A percentile compares a stretch with the other conserved stretches of the same genome.
Evolutionary conservation across 2,113 vertebrate species (phyloP).

Genomic region (Oncorhynchus masou): DNA sequence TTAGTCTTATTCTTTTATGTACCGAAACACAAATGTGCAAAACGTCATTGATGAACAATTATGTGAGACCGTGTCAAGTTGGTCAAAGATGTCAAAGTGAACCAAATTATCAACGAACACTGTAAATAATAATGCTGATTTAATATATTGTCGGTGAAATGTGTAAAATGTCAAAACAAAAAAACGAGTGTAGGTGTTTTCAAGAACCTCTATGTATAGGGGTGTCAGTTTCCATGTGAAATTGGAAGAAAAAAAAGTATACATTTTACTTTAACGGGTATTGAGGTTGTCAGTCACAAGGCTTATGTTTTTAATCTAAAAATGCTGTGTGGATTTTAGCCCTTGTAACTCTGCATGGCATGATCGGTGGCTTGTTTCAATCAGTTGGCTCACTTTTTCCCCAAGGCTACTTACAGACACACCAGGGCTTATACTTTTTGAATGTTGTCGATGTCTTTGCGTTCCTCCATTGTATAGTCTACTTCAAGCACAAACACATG

Average conservation of each 20-base stretch:
- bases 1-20: constrained; percentile 8
- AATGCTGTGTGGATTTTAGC: constrained; percentile 55
- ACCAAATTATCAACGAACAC: constrained; percentile 63
- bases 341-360: constrained; percentile 74
- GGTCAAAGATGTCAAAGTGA: constrained; percentile 53
- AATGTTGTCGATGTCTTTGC: constrained; percentile 36
- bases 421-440: constrained; percentile 40
- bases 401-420: constrained; percentile 40
- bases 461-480: constrained; percentile 15
- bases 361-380: constrained; percentile 66
- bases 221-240: constrained; percentile 49
- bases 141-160: constrained; percentile 70
- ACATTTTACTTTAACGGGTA: constrained; percentile 66
- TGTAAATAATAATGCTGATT: constrained; percentile 72
- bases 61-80: constrained; percentile 28
- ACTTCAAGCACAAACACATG: neutral
- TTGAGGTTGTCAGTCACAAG: constrained; percentile 52
- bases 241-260: constrained; percentile 43
- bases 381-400: constrained; percentile 20
- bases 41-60: neutral
- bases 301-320: constrained; percentile 53
- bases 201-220: constrained; percentile 57
- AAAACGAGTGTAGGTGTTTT: constrained; percentile 56
- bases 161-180: constrained; percentile 36
- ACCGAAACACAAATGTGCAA: neutral